These are phyloP conservation scores for Macrosteles quadrilineatus DNA, from an alignment of 1,140 invertebrate genomes.

Conservation along the genomic window DNA sequence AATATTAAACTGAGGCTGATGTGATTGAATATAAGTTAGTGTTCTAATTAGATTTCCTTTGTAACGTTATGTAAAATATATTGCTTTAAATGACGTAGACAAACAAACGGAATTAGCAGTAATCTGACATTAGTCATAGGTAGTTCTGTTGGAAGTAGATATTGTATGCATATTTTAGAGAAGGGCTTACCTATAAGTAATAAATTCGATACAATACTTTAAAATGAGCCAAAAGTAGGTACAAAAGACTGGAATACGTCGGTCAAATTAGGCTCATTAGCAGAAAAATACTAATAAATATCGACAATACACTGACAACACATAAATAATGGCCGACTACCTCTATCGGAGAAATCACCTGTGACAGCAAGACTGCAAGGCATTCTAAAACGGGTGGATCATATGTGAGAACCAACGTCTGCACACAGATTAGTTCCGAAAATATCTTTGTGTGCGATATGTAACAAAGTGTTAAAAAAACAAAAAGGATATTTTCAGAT, in stretches of 20 bases:
- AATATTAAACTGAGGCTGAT: too few species aligned
- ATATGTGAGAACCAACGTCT: too few species aligned
- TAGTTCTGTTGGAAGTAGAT: not conserved
- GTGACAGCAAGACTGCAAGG: too few species aligned
- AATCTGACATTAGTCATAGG: not conserved
- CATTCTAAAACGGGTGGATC: too few species aligned
- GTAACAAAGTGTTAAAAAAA: too few species aligned
- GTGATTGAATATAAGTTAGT: too few species aligned
- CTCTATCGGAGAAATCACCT: not conserved
- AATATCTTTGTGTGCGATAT: too few species aligned
- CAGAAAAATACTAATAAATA: not conserved
- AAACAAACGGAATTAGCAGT: not conserved
- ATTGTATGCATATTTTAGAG: too few species aligned
- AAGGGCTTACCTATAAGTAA: not conserved
- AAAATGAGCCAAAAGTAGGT: not conserved
- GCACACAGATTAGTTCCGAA: too few species aligned
- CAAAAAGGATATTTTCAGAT: too few species aligned
- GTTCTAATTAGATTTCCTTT: not conserved
- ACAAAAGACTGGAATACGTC: not conserved
- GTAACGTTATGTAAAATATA: not conserved
- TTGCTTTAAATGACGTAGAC: not conserved
- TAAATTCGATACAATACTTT: not conserved
- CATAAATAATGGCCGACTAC: slow-evolving; percentile 10
- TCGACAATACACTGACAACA: slow-evolving; percentile 2
- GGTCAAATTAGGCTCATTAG: not conserved